Conservation (phyloP, 2,888 invertebrate species). For the Cetonia aurata region DNA sequence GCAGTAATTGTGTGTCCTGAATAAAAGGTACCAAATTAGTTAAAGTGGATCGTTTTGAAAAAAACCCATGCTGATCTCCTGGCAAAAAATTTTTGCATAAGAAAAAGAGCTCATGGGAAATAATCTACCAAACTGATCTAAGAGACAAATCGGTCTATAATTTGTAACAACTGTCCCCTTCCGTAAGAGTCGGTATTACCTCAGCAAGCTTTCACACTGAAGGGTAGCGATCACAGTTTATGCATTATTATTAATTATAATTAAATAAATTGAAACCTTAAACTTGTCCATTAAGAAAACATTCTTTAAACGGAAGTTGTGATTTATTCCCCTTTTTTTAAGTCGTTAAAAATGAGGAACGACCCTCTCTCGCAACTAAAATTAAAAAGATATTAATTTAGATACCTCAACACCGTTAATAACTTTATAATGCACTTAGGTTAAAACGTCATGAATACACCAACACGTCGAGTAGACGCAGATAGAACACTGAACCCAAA, state of each 20-base stretch:
- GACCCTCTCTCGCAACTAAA: background rate
- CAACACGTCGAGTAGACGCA: constrained; percentile 14
- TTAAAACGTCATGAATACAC: constrained; percentile 37
- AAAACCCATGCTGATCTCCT: no score
- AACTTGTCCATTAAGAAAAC: background rate
- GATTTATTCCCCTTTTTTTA: background rate
- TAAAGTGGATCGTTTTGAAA: no score
- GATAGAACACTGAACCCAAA: constrained; percentile 3
- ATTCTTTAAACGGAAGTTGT: background rate
- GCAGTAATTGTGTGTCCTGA: no score
- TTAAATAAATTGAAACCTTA: constrained; percentile 7
- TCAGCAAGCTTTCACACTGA: no score
- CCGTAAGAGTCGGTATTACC: no score
- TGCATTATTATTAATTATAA: background rate
- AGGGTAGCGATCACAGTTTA: no score
- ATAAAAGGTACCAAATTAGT: no score
- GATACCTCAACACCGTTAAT: constrained; percentile 25
- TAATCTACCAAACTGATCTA: no score
- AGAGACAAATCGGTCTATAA: no score
- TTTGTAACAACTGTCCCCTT: no score
- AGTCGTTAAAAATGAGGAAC: background rate
- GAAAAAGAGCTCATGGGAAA: no score
- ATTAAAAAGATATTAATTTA: constrained; percentile 34
- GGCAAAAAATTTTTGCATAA: no score
- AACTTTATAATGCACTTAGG: constrained; percentile 38